A percentile compares a stretch with the other conserved stretches of the same genome.
Conservation (phyloP, 2,888 invertebrate genomes). For the Drosophila neonasuta region DNA sequence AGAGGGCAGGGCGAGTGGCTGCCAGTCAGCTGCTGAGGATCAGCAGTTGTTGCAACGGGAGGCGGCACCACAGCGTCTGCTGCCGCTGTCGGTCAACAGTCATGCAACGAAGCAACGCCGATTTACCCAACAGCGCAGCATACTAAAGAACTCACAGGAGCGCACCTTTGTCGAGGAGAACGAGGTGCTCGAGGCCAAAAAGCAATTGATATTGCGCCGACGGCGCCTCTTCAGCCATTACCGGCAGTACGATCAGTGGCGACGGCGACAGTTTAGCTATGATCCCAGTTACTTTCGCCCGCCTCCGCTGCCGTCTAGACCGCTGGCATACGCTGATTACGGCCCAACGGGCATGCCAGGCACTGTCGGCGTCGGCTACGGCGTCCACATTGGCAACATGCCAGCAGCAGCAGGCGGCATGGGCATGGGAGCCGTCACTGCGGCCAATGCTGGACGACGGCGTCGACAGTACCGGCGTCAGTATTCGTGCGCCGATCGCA, state of each 20-base stretch:
- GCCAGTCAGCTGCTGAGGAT: slow-evolving; percentile 45
- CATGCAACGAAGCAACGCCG: slow-evolving; percentile 65
- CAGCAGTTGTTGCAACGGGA: slow-evolving; percentile 68
- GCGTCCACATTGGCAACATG: slow-evolving; percentile 34
- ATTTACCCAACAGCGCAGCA: slow-evolving; percentile 78
- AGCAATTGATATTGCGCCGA: slow-evolving; percentile 79
- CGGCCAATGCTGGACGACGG: slow-evolving; percentile 74
- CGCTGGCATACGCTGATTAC: slow-evolving; percentile 68
- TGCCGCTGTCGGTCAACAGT: slow-evolving; percentile 55
- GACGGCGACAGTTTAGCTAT: slow-evolving; percentile 81
- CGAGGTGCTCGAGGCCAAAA: slow-evolving; percentile 79
- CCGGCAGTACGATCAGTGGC: slow-evolving; percentile 82
- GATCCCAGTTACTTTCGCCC: slow-evolving; percentile 81
- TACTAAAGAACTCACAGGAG: slow-evolving; percentile 79
- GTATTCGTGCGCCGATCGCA: slow-evolving; percentile 81
- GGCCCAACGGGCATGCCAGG: slow-evolving; percentile 32
- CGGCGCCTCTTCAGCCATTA: slow-evolving; percentile 81
- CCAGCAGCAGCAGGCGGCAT: slow-evolving; percentile 2
- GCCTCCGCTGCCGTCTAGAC: slow-evolving; percentile 67
- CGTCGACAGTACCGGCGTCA: slow-evolving; percentile 81
- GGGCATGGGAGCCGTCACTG: slow-evolving; percentile 19
- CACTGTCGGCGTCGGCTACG: slow-evolving; percentile 43
- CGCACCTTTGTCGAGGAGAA: slow-evolving; percentile 75
- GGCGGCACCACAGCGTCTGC: slow-evolving; percentile 48
- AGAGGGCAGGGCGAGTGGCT: slow-evolving; percentile 15